These are phyloP conservation scores for Kryptolebias marmoratus DNA, from an alignment of 2,113 vertebrate genomes.

Conservation along the genomic window DNA sequence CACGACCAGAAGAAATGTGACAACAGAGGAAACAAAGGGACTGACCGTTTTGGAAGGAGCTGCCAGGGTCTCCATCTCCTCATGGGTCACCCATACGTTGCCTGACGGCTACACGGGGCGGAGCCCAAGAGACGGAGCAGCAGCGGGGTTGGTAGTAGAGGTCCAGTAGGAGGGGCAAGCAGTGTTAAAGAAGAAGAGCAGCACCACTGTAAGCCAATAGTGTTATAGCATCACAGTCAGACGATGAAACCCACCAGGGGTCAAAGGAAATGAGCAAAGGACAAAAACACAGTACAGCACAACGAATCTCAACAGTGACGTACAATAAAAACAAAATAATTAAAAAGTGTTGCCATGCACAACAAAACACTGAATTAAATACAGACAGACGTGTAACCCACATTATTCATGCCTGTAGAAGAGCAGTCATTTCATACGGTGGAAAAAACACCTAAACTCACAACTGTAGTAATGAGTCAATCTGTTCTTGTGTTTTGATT, in stretches of 20 bases:
- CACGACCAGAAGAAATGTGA: not conserved
- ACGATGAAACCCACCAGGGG: conserved; percentile 78
- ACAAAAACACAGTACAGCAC: conserved; percentile 50
- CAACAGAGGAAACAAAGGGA: conserved; percentile 57
- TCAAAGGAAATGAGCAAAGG: conserved; percentile 58
- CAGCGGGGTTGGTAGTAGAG: conserved; percentile 66
- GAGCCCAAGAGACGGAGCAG: conserved; percentile 79
- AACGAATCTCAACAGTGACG: conserved; percentile 18
- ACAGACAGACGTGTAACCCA: conserved; percentile 21
- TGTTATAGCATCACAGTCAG: conserved; percentile 89
- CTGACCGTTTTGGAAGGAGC: conserved; percentile 98
- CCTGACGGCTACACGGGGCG: conserved; percentile 90
- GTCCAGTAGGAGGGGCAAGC: conserved; percentile 91
- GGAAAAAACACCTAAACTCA: too few species aligned
- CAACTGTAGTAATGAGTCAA: not conserved
- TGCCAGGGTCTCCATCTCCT: conserved; percentile 98
- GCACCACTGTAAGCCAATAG: conserved; percentile 95
- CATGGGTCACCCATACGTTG: conserved; percentile 99
- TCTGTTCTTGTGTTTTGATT: not conserved
- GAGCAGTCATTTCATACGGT: too few species aligned
- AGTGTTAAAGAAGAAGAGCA: conserved; percentile 98
- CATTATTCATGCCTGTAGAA: not conserved
- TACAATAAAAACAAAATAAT: not conserved
- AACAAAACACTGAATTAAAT: conserved; percentile 23
- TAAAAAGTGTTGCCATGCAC: conserved; percentile 53